Percentiles rank a stretch among this genome's conserved stretches.
Evolutionary conservation across 1,140 invertebrate species (phyloP).

Genomic region (Helicoverpa armigera): DNA sequence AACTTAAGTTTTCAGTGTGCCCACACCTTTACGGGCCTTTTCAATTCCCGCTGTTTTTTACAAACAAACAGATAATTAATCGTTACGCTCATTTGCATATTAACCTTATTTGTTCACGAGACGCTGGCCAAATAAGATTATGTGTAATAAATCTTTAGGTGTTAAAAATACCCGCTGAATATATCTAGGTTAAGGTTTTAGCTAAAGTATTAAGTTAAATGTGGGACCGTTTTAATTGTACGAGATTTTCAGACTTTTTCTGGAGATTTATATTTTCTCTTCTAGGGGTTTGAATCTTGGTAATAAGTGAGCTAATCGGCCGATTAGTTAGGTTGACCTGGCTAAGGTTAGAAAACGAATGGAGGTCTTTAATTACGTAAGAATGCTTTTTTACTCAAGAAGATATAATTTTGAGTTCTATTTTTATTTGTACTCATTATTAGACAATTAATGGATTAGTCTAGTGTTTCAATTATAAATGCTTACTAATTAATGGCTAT

Average conservation of each 20-base stretch:
- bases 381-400: no score
- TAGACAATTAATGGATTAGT: no score
- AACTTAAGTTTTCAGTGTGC: neutral
- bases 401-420: no score
- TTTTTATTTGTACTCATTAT: no score
- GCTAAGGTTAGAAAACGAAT: no score
- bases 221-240: neutral
- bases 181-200: constrained; percentile 14
- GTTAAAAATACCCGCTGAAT: neutral
- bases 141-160: constrained; percentile 37
- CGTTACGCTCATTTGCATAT: constrained; percentile 63
- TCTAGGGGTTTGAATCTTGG: neutral
- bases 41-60: constrained; percentile 58
- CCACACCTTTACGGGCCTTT: constrained; percentile 50
- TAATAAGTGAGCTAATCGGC: neutral
- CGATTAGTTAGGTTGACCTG: no score
- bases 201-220: neutral
- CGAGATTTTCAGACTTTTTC: neutral
- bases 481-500: no score
- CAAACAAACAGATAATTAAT: constrained; percentile 64
- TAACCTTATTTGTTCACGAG: constrained; percentile 36
- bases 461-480: no score
- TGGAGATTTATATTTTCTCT: neutral
- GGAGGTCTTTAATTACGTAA: no score
- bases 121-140: constrained; percentile 36